A percentile compares a stretch with the other conserved stretches of the same genome.
Evolutionary conservation across 1,140 invertebrate species (phyloP).

Genomic region (Penaeus vannamei): DNA sequence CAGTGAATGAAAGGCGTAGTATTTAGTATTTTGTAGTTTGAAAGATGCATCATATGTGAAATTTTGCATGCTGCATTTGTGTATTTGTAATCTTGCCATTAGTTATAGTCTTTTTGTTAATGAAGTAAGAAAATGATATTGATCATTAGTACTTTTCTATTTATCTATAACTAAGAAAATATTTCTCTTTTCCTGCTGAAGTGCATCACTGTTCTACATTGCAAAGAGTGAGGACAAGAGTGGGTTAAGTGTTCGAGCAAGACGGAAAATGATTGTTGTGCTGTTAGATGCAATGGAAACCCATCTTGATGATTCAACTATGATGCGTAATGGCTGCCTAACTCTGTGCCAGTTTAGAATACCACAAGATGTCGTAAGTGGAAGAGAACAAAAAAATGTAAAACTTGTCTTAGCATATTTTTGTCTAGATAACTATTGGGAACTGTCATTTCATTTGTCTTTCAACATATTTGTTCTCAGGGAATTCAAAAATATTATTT

Average conservation of each 20-base stretch:
- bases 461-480: too few species aligned
- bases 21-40: not conserved
- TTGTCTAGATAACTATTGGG: too few species aligned
- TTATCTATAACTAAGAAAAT: not conserved
- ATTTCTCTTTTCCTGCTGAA: conserved; percentile 71
- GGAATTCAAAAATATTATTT: too few species aligned
- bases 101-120: too few species aligned
- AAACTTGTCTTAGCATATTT: not conserved
- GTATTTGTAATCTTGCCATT: not conserved
- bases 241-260: conserved; percentile 78
- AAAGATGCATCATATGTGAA: conserved; percentile 4
- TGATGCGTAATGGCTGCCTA: conserved; percentile 96
- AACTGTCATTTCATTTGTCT: too few species aligned
- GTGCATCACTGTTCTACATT: conserved; percentile 95
- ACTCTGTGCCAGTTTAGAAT: conserved; percentile 96
- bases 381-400: conserved; percentile 70
- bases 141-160: not conserved
- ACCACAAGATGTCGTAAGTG: conserved; percentile 89
- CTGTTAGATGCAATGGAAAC: conserved; percentile 90
- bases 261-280: conserved; percentile 84
- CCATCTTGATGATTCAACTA: conserved; percentile 87
- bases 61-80: not conserved
- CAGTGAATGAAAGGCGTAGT: conserved; percentile 69
- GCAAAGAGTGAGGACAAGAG: conserved; percentile 86
- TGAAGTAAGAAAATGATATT: too few species aligned